Percentiles rank a stretch among this genome's conserved stretches.
Conservation (phyloP, 2,113 vertebrate genomes). For the Heteronetta atricapilla region DNA sequence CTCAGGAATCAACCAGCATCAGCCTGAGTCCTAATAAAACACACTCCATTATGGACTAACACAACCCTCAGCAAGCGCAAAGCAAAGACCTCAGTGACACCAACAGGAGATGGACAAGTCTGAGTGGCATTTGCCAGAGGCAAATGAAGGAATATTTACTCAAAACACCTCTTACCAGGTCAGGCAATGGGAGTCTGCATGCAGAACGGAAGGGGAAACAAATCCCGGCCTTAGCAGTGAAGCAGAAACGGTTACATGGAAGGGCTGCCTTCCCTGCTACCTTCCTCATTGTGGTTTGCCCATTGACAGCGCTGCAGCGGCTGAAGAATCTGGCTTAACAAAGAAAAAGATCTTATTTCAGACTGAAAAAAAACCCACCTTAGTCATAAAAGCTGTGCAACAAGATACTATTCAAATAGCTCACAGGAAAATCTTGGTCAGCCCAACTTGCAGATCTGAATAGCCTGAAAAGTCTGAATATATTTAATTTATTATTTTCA, state of each 20-base stretch:
- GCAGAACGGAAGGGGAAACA: background rate
- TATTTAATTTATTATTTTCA: conserved; percentile 77
- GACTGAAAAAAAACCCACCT: background rate
- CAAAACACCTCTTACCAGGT: background rate
- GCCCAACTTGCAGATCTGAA: background rate
- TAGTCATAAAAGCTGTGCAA: background rate
- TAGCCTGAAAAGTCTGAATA: conserved; percentile 53
- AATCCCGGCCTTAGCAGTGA: rapidly evolving
- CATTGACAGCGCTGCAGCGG: background rate
- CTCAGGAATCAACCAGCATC: background rate
- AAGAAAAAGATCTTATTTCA: background rate
- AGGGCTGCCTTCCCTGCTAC: background rate
- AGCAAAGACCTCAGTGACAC: background rate
- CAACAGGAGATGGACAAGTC: background rate
- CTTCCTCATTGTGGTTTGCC: background rate
- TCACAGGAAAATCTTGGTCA: conserved; percentile 55
- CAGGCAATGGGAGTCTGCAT: background rate
- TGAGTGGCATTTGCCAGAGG: background rate
- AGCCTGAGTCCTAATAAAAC: background rate
- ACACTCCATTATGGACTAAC: background rate
- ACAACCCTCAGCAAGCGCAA: background rate
- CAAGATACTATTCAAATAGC: conserved; percentile 45
- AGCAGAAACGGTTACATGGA: background rate
- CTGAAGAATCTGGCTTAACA: background rate
- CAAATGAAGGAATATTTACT: background rate